Conservation (phyloP, 2,888 invertebrate species). For the Ectemnius continuus region DNA sequence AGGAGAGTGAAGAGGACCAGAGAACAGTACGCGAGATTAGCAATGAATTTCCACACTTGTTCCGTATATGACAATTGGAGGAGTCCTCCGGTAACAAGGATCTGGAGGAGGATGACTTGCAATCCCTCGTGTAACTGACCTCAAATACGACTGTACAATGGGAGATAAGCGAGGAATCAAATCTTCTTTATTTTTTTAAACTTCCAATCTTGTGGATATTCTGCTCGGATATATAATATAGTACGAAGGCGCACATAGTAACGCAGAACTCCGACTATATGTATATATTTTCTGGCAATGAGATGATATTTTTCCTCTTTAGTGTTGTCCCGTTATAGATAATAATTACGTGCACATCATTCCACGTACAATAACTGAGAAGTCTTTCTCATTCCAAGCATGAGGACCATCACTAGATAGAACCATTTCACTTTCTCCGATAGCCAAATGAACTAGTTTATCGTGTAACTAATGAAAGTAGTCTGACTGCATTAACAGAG, state of each 20-base stretch:
- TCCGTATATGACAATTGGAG: constrained; percentile 75
- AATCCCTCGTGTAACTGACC: constrained; percentile 67
- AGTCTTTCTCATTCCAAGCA: constrained; percentile 43
- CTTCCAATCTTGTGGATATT: constrained; percentile 39
- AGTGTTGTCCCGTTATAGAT: constrained; percentile 20
- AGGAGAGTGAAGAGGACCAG: constrained; percentile 87
- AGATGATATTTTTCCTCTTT: constrained; percentile 45
- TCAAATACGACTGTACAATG: constrained; percentile 10
- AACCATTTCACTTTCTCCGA: constrained; percentile 41
- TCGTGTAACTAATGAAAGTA: constrained; percentile 33
- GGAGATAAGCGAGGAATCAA: constrained; percentile 18
- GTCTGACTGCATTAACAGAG: constrained; percentile 27
- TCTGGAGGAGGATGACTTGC: constrained; percentile 71
- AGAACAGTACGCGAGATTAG: constrained; percentile 88
- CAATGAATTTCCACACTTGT: constrained; percentile 88
- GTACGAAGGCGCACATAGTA: constrained; percentile 48
- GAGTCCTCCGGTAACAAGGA: constrained; percentile 64
- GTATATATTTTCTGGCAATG: constrained; percentile 26
- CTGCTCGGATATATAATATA: constrained; percentile 44
- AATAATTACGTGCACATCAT: constrained; percentile 34
- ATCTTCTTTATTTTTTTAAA: constrained; percentile 48
- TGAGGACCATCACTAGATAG: constrained; percentile 56
- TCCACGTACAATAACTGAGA: constrained; percentile 9
- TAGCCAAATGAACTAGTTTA: constrained; percentile 34
- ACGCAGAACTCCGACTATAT: constrained; percentile 30